Evolutionary conservation across 2,113 vertebrate species (phyloP), one percentile per base, ranked within the genome.

Genomic region (Phylloscopus whistleri): DNA sequence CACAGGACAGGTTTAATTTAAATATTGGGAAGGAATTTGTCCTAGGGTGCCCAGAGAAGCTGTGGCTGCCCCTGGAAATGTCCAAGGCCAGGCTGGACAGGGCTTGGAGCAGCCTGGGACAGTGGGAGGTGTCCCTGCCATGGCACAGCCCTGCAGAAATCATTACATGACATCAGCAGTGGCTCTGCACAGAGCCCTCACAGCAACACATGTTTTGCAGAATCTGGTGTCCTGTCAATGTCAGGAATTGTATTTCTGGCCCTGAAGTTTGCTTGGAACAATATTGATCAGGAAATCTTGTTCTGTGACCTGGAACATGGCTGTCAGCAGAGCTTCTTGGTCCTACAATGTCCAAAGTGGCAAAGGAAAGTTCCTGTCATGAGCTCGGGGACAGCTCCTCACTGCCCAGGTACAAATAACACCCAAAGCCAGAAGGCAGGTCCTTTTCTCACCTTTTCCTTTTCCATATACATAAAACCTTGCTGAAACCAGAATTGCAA

Each of bases 211-310:
- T 3, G 14, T 26, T 81, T 16, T 43, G 72, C 69, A 92, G 68
- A 30, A 87, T 88, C 95, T 37, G 28, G 55, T 84, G 87, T 73
- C 86, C 58, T 30, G 11, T 74, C 20, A 3, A 7, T 17, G 72
- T n/a, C 13, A 24, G 83, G 68, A 86, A 39, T 70, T 67, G 59
- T 21, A 55, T 95, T 96, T 94, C 94, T 96, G 78, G 68, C 62
- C 56, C 85, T 88, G 85, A 82, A 94, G 89, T 95, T 94, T 94
- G 49, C 87, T 94, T 82, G 93, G 93, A 93, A 63, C 31, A 2
- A 74, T 94, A 97, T 85, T 93, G 97, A 97, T 96, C 95, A 93
- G 39, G 67, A 78, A 95, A 11, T 84, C 81, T 80, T 84, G 78
- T 62, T 95, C 95, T 59, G 2, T 84, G 92, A 96, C 88, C 96